Percentiles rank a stretch among this genome's conserved stretches.
These are phyloP conservation scores for Chrysodeixis includens DNA, from an alignment of 2,888 invertebrate genomes.

Conservation along the genomic window DNA sequence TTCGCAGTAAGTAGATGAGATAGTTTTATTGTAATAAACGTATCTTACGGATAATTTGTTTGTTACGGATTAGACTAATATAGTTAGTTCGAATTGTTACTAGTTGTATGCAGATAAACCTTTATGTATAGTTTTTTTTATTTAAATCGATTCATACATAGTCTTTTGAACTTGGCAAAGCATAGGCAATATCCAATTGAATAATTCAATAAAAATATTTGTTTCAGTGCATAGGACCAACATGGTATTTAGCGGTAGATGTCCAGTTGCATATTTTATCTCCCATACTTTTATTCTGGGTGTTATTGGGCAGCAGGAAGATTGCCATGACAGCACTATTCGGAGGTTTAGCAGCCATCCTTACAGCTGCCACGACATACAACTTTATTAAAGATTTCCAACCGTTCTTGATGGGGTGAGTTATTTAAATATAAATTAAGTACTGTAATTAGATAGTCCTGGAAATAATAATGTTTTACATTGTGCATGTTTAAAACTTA, in stretches of 20 bases:
- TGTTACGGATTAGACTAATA: too few species aligned
- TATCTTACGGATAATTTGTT: too few species aligned
- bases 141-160: too few species aligned
- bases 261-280: conserved; percentile 65
- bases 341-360: conserved; percentile 44
- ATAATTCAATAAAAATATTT: too few species aligned
- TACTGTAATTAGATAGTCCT: too few species aligned
- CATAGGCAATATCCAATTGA: not conserved
- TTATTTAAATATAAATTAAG: not conserved
- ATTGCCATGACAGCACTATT: conserved; percentile 60
- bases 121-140: too few species aligned
- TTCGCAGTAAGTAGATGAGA: conserved; percentile 56
- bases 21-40: too few species aligned
- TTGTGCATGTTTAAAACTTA: too few species aligned
- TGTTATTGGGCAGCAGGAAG: conserved; percentile 56
- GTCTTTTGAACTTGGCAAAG: too few species aligned
- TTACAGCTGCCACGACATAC: conserved; percentile 66
- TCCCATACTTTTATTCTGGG: conserved; percentile 63
- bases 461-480: too few species aligned
- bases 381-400: conserved; percentile 76
- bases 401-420: conserved; percentile 69
- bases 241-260: conserved; percentile 70
- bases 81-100: too few species aligned
- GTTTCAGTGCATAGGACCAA: conserved; percentile 62
- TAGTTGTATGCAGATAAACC: too few species aligned